A percentile compares a stretch with the other conserved stretches of the same genome.
Conservation (phyloP, 1,140 invertebrate species). For the Chironomus striatipennis region DNA sequence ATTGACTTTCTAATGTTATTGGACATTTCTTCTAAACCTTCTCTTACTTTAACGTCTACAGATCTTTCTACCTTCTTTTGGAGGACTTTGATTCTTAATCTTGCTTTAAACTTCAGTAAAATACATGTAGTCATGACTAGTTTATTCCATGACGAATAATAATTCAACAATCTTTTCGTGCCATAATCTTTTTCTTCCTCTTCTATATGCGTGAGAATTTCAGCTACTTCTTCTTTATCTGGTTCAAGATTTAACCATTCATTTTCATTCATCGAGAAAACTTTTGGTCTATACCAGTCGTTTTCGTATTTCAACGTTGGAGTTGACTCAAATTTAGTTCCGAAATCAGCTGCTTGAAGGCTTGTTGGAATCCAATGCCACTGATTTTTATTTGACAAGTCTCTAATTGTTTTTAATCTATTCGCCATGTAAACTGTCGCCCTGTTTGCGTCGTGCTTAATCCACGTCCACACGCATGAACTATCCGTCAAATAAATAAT, state of each 20-base stretch:
- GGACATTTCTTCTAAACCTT: background rate
- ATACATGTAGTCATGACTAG: background rate
- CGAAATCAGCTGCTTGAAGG: background rate
- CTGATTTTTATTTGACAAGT: background rate
- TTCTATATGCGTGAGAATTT: background rate
- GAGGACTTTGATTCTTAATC: too few species aligned
- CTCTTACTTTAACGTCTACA: too few species aligned
- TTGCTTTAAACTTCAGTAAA: background rate
- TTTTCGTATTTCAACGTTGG: background rate
- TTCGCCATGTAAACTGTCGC: background rate
- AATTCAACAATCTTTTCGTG: background rate
- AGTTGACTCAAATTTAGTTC: background rate
- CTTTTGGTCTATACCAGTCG: background rate
- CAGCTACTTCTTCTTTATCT: background rate
- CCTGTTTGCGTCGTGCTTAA: background rate
- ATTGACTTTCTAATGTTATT: too few species aligned
- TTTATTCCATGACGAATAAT: background rate
- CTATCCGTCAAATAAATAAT: background rate
- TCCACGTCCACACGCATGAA: background rate
- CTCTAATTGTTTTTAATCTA: background rate
- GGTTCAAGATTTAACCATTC: background rate
- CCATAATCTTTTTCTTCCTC: background rate
- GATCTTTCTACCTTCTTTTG: too few species aligned
- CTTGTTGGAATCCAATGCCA: background rate
- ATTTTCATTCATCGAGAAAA: background rate